These are phyloP conservation scores for Oreortyx pictus DNA, from an alignment of 2,797 vertebrate genomes.

Conservation along the genomic window DNA sequence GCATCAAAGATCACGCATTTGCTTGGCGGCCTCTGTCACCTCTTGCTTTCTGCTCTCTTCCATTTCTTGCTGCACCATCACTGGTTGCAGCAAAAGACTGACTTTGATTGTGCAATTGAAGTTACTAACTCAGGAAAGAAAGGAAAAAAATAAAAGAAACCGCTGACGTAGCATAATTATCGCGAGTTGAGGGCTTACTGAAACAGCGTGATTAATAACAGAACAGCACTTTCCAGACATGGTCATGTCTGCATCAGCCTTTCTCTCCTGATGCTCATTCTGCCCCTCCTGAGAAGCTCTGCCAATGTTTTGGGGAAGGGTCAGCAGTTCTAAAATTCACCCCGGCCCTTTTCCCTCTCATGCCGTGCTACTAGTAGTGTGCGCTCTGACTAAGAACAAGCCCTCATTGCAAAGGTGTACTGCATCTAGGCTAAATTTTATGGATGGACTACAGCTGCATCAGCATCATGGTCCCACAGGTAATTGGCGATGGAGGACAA, in stretches of 20 bases:
- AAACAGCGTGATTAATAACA: slow-evolving; percentile 43
- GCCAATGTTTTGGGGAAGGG: neutral
- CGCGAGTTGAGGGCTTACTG: slow-evolving; percentile 6
- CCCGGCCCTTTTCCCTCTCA: neutral
- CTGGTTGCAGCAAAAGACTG: neutral
- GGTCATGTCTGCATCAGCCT: neutral
- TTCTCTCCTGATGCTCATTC: neutral
- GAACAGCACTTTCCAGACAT: neutral
- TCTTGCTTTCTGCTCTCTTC: neutral
- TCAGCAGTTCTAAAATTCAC: neutral
- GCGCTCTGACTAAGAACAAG: fast-evolving
- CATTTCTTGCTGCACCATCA: neutral
- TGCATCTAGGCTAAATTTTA: neutral
- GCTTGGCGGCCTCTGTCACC: neutral
- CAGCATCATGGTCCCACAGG: neutral
- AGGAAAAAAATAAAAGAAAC: slow-evolving; percentile 43
- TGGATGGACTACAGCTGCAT: neutral
- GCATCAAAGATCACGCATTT: neutral
- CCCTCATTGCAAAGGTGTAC: neutral
- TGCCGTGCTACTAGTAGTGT: neutral
- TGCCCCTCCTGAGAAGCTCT: neutral
- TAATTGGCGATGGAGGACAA: neutral
- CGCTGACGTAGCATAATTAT: slow-evolving; percentile 27
- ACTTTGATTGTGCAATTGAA: slow-evolving; percentile 46
- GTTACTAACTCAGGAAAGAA: slow-evolving; percentile 23